Evolutionary conservation across 2,888 invertebrate genomes (phyloP).

Genomic region (Pristionchus entomophagus): DNA sequence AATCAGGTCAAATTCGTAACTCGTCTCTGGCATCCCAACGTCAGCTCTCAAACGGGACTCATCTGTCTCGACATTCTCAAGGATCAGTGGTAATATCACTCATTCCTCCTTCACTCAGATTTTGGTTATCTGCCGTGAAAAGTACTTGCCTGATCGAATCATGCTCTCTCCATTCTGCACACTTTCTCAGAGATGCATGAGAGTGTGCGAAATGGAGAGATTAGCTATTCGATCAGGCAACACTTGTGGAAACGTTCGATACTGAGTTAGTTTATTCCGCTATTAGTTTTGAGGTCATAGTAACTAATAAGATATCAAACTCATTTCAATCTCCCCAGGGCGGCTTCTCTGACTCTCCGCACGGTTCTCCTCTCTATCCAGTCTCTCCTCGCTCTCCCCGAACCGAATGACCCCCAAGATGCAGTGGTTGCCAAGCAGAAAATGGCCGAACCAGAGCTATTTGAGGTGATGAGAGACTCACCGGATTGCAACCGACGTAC

Average conservation of each 20-base stretch:
- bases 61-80: constrained; percentile 98
- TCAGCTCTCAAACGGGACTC: constrained; percentile 94
- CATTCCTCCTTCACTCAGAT: neutral
- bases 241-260: too few relatives aligned
- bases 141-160: too few relatives aligned
- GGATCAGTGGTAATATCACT: constrained; percentile 80
- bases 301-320: too few relatives aligned
- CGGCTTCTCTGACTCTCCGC: constrained; percentile 96
- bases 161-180: too few relatives aligned
- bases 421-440: constrained; percentile 98
- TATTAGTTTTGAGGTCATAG: too few relatives aligned
- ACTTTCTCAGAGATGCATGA: too few relatives aligned
- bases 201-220: too few relatives aligned
- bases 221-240: too few relatives aligned
- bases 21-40: constrained; percentile 99
- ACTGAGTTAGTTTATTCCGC: neutral
- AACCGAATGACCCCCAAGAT: constrained; percentile 81
- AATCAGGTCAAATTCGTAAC: constrained; percentile 92
- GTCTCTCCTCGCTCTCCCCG: constrained; percentile 85
- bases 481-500: too few relatives aligned
- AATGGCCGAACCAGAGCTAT: constrained; percentile 89
- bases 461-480: too few relatives aligned
- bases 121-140: neutral
- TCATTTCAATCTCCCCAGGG: too few relatives aligned
- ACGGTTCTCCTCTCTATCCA: constrained; percentile 95